Base-by-base conservation (phyloP, 2,113 vertebrate species). In the Nyctibius bracteatus region DNA sequence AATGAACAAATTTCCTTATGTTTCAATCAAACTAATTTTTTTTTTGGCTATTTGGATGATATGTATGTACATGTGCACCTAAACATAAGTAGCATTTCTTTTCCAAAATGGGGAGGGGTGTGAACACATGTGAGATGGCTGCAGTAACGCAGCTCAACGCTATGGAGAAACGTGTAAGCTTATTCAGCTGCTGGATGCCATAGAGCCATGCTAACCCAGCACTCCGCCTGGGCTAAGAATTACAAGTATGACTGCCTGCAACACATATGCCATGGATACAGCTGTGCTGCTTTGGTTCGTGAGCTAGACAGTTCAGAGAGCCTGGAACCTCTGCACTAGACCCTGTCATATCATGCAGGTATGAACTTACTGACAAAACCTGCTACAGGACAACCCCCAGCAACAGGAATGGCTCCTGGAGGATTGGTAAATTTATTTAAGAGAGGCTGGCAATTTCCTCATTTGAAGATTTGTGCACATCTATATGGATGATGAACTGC, bases 321-420 rank as follows among this genome's bases (percentile, higher is more conserved):
- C 35, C 33, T 24, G 52, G 28, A 72, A 27, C 59, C 39, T 73
- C 75, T 35, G 52, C 52, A 16, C 33, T 39, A 52, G 8, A 25
- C 58, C 18, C 24, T 63, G 27, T n/a, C 1, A 0, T 37, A 30
- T 22, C 58, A 12, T 0, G 0, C 8, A 49, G 43, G 5, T 35
- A 49, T 25, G 11, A 80, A 14, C 52, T 46, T 54, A 14, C 22
- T 15, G 20, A 52, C 44, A 54, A 80, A 67, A 47, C 47, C 39
- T 20, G 16, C 25, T 9, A 54, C 12, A 31, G n/a, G 27, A 57
- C 70, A 70, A 22, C 8, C 16, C 46, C 49, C 70, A 39, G 28
- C 37, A 46, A 70, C 12, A 63, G 17, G 31, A 84, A 33, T 4
- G 30, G 41, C 65, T 57, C 35, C 80, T 37, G 57, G 10, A 37